Conservation (phyloP, 2,113 vertebrate genomes). For the Menidia beryllina region DNA sequence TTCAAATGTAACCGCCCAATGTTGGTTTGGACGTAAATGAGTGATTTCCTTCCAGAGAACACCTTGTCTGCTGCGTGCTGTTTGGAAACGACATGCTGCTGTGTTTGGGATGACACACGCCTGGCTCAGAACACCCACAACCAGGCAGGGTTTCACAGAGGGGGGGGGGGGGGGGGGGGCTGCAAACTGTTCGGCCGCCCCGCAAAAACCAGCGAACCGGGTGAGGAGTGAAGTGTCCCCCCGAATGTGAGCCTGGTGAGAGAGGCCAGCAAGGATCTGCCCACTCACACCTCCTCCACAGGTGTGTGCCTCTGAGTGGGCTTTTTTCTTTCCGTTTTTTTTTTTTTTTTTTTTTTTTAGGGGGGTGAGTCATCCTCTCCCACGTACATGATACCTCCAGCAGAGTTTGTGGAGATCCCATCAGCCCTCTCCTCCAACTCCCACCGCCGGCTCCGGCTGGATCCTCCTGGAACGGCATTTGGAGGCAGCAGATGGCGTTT, state of each 20-base stretch:
- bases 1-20: neutral
- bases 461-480: no score
- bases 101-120: conserved; percentile 31
- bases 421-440: conserved; percentile 40
- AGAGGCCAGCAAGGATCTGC: no score
- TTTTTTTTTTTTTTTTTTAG: neutral
- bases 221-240: neutral
- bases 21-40: neutral
- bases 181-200: no score
- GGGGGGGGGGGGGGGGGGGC: neutral
- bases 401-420: conserved; percentile 57
- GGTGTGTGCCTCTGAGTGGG: conserved; percentile 36
- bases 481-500: conserved; percentile 62
- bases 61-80: neutral
- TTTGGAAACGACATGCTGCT: no score
- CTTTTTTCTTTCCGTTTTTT: conserved; percentile 2
- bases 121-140: conserved; percentile 37
- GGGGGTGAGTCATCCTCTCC: conserved; percentile 60
- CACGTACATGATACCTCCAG: conserved; percentile 48
- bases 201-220: conserved; percentile 28
- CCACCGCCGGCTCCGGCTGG: conserved; percentile 17
- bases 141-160: conserved; percentile 22
- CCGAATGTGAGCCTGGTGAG: conserved; percentile 5
- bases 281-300: conserved; percentile 72
- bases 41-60: neutral